Evolutionary conservation across 2,888 invertebrate genomes (phyloP).

Genomic region (Synanthedon vespiformis): DNA sequence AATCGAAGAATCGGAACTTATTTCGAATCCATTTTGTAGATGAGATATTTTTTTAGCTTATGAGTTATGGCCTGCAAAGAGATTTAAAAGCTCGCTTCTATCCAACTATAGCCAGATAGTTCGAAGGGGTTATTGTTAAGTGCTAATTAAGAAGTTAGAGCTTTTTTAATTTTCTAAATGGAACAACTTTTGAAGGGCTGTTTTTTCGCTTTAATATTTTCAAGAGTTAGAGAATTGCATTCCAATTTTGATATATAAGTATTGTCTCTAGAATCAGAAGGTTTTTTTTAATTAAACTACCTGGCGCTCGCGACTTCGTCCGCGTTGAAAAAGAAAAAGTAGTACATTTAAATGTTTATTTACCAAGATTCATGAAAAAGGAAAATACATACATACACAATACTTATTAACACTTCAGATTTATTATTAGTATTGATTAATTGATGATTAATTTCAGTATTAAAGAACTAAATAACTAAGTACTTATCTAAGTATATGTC

Average conservation of each 20-base stretch:
- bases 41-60: slow-evolving; percentile 55
- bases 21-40: slow-evolving; percentile 59
- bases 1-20: slow-evolving; percentile 64
- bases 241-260: background rate
- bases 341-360: too few species aligned
- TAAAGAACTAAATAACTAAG: too few species aligned
- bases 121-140: background rate
- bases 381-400: too few species aligned
- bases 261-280: background rate
- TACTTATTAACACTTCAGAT: too few species aligned
- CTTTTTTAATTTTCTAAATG: slow-evolving; percentile 19
- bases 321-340: too few species aligned
- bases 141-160: background rate
- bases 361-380: too few species aligned
- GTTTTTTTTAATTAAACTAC: too few species aligned
- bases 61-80: slow-evolving; percentile 27
- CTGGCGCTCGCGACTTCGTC: too few species aligned
- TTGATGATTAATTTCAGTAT: too few species aligned
- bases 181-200: background rate
- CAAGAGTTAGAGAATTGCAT: background rate
- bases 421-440: too few species aligned
- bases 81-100: slow-evolving; percentile 21
- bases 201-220: background rate
- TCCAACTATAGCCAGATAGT: background rate
- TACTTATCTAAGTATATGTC: too few species aligned